phyloP scores from a whole-genome alignment of 2,797 vertebrate genomes.

The Falco biarmicus region DNA sequence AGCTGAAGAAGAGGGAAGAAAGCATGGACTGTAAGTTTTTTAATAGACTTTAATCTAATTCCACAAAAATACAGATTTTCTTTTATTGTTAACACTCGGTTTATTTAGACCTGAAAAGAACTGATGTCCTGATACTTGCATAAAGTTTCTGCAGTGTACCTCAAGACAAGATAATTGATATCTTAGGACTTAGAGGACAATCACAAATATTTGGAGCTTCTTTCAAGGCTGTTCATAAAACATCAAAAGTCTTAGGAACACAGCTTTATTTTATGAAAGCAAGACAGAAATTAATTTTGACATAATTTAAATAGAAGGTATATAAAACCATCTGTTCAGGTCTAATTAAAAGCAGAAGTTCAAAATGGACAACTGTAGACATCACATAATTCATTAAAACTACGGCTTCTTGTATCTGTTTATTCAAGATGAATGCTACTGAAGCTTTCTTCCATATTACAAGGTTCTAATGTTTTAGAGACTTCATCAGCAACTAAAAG shows the following conservation, averaged over 20 bases:
- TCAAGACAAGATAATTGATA: not conserved
- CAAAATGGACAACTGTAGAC: not conserved
- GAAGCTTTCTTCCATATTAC: not conserved
- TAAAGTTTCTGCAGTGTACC: not conserved
- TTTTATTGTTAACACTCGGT: not conserved
- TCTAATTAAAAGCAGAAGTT: not conserved
- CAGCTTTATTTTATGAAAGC: not conserved
- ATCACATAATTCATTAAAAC: not conserved
- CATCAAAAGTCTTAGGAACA: not conserved
- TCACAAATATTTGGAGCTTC: not conserved
- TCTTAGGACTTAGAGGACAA: not conserved
- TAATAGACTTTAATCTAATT: not conserved
- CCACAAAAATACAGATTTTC: not conserved
- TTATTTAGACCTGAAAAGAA: not conserved
- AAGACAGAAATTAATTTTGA: not conserved
- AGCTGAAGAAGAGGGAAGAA: conserved; percentile 91
- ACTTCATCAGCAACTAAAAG: not conserved
- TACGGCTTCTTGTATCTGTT: not conserved
- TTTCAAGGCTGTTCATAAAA: not conserved
- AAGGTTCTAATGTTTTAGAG: not conserved
- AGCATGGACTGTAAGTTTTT: conserved; percentile 90
- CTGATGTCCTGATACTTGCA: not conserved
- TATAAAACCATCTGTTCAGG: not conserved
- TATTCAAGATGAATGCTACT: not conserved
- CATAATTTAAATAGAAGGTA: not conserved